Evolutionary conservation across 1,140 invertebrate species (phyloP).

Genomic region (Chlorops oryzae): DNA sequence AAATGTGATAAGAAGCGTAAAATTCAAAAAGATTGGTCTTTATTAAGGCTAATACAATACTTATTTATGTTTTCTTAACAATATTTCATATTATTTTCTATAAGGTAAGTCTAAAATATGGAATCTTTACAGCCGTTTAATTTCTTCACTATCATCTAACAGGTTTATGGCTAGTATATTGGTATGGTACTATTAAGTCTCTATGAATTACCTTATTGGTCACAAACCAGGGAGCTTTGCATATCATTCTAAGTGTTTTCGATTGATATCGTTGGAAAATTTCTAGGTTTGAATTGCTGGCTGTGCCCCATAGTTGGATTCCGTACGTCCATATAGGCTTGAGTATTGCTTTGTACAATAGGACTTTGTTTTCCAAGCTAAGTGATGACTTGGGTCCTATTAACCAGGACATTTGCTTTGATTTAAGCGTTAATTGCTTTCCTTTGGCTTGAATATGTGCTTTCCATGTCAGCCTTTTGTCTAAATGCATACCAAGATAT

Average conservation of each 20-base stretch:
- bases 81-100: too few species aligned
- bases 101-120: too few species aligned
- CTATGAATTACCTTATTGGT: conserved; percentile 5
- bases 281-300: conserved; percentile 18
- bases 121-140: too few species aligned
- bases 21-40: too few species aligned
- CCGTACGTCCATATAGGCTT: conserved; percentile 19
- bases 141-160: too few species aligned
- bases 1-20: too few species aligned
- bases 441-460: conserved; percentile 11
- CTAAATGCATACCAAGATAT: conserved; percentile 9
- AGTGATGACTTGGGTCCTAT: conserved; percentile 3
- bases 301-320: conserved; percentile 21
- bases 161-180: too few species aligned
- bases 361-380: conserved; percentile 18
- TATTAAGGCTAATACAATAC: too few species aligned
- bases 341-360: conserved; percentile 21
- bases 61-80: too few species aligned
- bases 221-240: conserved; percentile 10
- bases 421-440: conserved; percentile 16
- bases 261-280: conserved; percentile 11
- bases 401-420: conserved; percentile 16
- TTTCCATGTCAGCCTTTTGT: conserved; percentile 12
- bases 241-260: conserved; percentile 9
- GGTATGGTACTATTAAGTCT: not conserved